Percentiles rank a stretch among this genome's conserved stretches.
Conservation (phyloP, 1,140 invertebrate species). For the Anastrepha obliqua region DNA sequence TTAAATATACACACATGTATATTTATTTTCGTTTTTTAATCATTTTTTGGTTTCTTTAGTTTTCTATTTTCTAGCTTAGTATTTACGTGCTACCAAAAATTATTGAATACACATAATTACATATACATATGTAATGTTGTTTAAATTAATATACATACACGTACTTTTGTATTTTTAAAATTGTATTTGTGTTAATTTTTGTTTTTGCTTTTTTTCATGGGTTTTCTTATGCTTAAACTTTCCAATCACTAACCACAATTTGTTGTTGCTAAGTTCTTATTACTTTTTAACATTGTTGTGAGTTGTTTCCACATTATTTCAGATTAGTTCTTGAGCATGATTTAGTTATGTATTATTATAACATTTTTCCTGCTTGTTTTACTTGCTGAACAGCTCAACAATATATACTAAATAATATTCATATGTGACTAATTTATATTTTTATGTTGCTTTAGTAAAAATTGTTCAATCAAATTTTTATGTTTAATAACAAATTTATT, state of each 20-base stretch:
- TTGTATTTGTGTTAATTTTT: neutral
- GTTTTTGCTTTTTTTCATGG: too few species aligned
- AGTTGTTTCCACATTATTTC: conserved; percentile 14
- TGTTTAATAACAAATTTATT: too few species aligned
- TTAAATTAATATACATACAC: neutral
- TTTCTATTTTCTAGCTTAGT: neutral
- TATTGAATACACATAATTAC: conserved; percentile 37
- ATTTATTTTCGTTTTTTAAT: neutral
- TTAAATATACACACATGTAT: neutral
- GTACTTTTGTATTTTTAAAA: neutral
- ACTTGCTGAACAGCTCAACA: neutral
- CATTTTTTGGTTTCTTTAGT: neutral
- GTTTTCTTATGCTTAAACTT: conserved; percentile 35
- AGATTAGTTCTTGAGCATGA: neutral
- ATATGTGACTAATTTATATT: neutral
- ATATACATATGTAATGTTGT: neutral
- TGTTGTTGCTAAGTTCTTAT: conserved; percentile 47
- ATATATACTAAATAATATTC: neutral
- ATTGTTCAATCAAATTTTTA: too few species aligned
- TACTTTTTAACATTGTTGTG: conserved; percentile 28
- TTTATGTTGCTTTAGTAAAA: neutral
- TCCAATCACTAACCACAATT: conserved; percentile 53
- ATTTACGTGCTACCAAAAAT: conserved; percentile 40
- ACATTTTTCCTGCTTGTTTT: neutral
- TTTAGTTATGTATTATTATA: neutral